Percentiles rank a stretch among this genome's conserved stretches.
Evolutionary conservation across 2,888 invertebrate genomes (phyloP).

Genomic region (Clostera curtula): DNA sequence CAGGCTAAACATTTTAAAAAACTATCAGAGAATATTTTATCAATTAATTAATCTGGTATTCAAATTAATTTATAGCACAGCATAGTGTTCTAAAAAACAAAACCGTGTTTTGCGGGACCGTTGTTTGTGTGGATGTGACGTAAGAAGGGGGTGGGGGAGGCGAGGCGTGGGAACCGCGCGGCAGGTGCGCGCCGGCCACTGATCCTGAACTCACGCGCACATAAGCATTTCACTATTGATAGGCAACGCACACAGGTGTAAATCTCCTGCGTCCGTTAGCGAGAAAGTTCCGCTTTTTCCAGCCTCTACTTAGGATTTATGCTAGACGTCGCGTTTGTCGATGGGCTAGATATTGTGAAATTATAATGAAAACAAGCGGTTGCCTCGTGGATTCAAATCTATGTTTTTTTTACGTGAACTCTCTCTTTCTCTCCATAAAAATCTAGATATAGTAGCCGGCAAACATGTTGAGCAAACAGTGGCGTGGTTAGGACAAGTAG

Average conservation of each 20-base stretch:
- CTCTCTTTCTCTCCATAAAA: no score
- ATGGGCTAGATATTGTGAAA: conserved; percentile 3
- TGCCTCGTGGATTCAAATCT: no score
- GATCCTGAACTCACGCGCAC: conserved; percentile 63
- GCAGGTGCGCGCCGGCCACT: conserved; percentile 74
- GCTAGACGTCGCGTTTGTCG: conserved; percentile 8
- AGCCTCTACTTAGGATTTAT: conserved; percentile 19
- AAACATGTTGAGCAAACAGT: no score
- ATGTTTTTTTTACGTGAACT: no score
- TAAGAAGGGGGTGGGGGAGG: conserved; percentile 42
- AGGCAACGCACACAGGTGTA: conserved; percentile 27
- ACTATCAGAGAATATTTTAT: conserved; percentile 27
- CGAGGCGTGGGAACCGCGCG: conserved; percentile 68
- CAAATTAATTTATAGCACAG: conserved; percentile 28
- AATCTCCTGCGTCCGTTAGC: conserved; percentile 42
- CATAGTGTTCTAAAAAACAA: conserved; percentile 31
- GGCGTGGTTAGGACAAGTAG: no score
- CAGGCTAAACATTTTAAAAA: no score
- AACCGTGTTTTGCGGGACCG: conserved; percentile 42
- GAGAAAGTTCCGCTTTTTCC: conserved; percentile 62
- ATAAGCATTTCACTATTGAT: conserved; percentile 26
- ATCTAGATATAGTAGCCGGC: no score
- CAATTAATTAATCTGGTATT: conserved; percentile 28
- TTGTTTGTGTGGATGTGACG: conserved; percentile 62
- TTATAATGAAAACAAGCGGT: neutral